A percentile compares a stretch with the other conserved stretches of the same genome.
Conservation (phyloP, 1,140 invertebrate species). For the Drosophila tani region DNA sequence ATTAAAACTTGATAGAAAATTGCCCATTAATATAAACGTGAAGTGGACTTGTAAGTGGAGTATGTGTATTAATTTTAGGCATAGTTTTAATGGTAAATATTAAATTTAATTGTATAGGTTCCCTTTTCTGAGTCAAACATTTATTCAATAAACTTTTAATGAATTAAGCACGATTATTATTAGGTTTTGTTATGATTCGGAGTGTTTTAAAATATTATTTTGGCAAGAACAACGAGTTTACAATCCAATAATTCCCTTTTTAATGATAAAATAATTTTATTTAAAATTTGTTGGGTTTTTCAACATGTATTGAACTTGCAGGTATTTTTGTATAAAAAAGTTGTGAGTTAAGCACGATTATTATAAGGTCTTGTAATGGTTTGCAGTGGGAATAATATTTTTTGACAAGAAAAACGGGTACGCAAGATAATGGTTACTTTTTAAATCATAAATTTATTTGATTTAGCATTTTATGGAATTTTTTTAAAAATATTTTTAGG, state of each 20-base stretch:
- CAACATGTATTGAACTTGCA: too few species aligned
- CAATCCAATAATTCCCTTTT: too few species aligned
- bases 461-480: background rate
- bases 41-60: background rate
- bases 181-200: background rate
- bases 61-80: background rate
- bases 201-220: background rate
- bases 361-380: background rate
- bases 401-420: too few species aligned
- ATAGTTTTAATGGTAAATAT: slow-evolving; percentile 1
- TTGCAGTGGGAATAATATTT: too few species aligned
- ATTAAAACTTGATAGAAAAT: slow-evolving; percentile 28
- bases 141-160: slow-evolving; percentile 9
- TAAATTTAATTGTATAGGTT: background rate
- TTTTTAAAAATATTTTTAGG: too few species aligned
- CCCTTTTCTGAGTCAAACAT: background rate
- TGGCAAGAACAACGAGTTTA: too few species aligned
- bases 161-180: background rate
- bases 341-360: background rate
- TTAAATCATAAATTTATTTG: background rate
- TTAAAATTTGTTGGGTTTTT: too few species aligned
- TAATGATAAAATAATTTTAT: background rate
- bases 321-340: too few species aligned
- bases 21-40: slow-evolving; percentile 4
- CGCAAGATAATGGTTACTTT: too few species aligned